These are phyloP conservation scores for Tachysurus fulvidraco DNA, from an alignment of 2,113 vertebrate genomes.

Conservation along the genomic window DNA sequence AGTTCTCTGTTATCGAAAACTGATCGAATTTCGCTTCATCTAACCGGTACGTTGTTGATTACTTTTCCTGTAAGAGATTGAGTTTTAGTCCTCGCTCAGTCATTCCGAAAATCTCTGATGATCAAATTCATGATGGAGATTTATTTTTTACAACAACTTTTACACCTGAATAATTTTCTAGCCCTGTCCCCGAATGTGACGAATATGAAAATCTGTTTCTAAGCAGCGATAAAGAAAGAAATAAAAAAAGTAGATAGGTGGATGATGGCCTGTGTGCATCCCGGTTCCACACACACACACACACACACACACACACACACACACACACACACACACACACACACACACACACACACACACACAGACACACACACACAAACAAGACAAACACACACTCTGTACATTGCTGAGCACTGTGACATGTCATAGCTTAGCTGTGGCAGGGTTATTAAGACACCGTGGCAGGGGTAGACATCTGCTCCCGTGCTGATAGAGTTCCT, in stretches of 20 bases:
- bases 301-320: constrained; percentile 11
- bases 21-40: neutral
- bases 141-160: neutral
- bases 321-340: constrained; percentile 10
- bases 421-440: constrained; percentile 71
- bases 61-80: too few species aligned
- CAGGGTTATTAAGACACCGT: constrained; percentile 73
- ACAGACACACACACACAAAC: neutral
- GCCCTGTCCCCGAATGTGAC: neutral
- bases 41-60: too few species aligned
- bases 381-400: neutral
- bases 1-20: neutral
- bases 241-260: neutral
- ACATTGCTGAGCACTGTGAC: constrained; percentile 24
- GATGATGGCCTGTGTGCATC: neutral
- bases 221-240: neutral
- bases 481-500: constrained; percentile 78
- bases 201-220: neutral
- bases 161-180: neutral
- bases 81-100: neutral
- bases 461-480: constrained; percentile 80
- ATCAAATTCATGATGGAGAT: neutral
- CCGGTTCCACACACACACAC: neutral
- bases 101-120: neutral
- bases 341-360: constrained; percentile 23